Evolutionary conservation across 2,113 vertebrate species (phyloP), one percentile per base, ranked within the genome.

Genomic region (Thryonomys swinderianus): DNA sequence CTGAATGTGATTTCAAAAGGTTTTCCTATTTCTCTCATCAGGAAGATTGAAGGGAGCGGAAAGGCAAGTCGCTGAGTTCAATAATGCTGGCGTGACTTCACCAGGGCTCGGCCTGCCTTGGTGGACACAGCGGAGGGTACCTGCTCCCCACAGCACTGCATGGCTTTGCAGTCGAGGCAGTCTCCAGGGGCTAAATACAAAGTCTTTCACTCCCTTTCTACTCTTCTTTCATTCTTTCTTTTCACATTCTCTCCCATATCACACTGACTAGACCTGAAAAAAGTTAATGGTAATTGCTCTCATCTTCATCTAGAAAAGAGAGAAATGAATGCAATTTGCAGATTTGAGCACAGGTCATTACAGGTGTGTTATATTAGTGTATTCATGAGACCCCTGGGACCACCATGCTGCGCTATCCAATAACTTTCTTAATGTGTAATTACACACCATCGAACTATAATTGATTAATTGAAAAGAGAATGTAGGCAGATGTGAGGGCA

Each of bases 391-490:
- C 98, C 97, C 97, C 94, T 37, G 98, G 97, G 98, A 98, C 96
- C 97, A 96, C 90, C 98, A 98, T 97, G 98, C 98, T 98, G 98
- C 23, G 97, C 85, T 98, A 98, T 98, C 98, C 98, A 98, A 98
- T 98, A 99, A 98, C 98, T 98, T 98, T 97, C 98, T 98, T 98
- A 98, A 98, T 98, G 98, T 98, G 98, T 98, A 98, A 99, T 99
- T 99, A 99, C 97, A 98, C 96, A 98, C 97, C 97, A 98, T 98
- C 96, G 91, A 98, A 98, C 97, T 98, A 97, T 99, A 99, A 99
- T 98, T 98, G 98, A 99, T 99, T 98, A 98, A 99, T 98, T 99
- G 98, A 98, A 98, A 98, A 98, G 98, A 98, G 98, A 98, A 98
- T 98, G 98, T 97, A 98, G 98, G 97, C 98, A 98, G 98, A 98